Percentiles rank a stretch among this genome's conserved stretches.
Evolutionary conservation across 2,888 invertebrate genomes (phyloP).

Genomic region (Lasioglossum leucozonium): DNA sequence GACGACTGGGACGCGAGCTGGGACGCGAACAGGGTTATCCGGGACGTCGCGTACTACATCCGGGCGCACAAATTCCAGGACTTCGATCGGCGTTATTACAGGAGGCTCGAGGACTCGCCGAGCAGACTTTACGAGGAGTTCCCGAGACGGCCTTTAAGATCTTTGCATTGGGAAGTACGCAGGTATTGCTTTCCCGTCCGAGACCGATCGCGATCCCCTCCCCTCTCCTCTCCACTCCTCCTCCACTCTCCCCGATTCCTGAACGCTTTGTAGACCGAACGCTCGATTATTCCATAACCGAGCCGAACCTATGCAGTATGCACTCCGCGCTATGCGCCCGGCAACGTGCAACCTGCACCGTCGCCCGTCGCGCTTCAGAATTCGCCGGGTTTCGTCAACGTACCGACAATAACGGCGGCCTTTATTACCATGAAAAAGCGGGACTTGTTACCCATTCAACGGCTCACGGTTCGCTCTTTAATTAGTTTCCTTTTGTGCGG

Average conservation of each 20-base stretch:
- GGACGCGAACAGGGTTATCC: conserved; percentile 84
- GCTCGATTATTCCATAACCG: neutral
- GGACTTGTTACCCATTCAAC: neutral
- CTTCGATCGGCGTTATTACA: conserved; percentile 86
- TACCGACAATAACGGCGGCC: conserved; percentile 2
- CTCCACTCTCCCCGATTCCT: neutral
- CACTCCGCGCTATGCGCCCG: neutral
- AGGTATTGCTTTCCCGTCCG: conserved; percentile 77
- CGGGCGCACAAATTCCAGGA: conserved; percentile 88
- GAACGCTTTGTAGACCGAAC: neutral
- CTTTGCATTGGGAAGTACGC: conserved; percentile 88
- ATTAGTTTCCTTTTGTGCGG: conserved; percentile 23
- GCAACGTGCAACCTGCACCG: neutral
- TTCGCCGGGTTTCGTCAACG: conserved; percentile 3
- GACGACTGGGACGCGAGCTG: conserved; percentile 64
- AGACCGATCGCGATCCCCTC: neutral
- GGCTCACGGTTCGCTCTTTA: neutral
- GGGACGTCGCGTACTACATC: conserved; percentile 87
- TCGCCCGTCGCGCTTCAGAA: neutral
- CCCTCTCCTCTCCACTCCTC: no score
- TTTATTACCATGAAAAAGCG: conserved; percentile 20
- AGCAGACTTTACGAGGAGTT: conserved; percentile 84
- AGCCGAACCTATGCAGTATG: neutral
- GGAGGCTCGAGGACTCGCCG: conserved; percentile 76
- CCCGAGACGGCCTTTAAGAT: conserved; percentile 86